A percentile compares a stretch with the other conserved stretches of the same genome.
These are phyloP conservation scores for Eurois occulta DNA, from an alignment of 2,888 invertebrate species.

Conservation along the genomic window DNA sequence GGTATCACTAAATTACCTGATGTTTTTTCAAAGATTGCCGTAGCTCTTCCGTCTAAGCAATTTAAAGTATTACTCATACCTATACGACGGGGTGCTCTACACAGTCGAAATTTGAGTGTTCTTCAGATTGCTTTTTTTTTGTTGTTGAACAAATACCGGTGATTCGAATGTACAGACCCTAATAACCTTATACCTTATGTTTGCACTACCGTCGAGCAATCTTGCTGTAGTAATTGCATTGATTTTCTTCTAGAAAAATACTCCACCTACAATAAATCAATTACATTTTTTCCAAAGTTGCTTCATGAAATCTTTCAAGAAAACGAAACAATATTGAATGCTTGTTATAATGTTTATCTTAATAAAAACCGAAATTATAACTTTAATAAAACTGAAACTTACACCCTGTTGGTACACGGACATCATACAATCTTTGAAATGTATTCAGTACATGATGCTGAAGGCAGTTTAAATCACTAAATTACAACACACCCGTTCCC, in stretches of 20 bases:
- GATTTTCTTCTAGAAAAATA: background rate
- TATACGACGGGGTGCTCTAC: background rate
- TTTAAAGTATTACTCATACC: background rate
- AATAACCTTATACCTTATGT: background rate
- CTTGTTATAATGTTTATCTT: background rate
- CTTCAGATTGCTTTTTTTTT: background rate
- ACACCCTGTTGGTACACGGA: too few species aligned
- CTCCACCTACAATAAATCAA: background rate
- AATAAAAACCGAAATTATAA: background rate
- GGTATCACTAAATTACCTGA: conserved; percentile 1
- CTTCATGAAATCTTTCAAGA: background rate
- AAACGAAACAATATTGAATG: background rate
- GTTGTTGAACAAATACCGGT: background rate
- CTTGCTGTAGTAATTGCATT: background rate
- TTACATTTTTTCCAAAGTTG: background rate
- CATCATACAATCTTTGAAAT: background rate
- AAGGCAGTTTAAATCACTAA: background rate
- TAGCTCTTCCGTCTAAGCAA: conserved; percentile 2
- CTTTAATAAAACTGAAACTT: too few species aligned
- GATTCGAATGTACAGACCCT: background rate
- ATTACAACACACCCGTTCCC: background rate
- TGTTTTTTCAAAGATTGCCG: background rate
- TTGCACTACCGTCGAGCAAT: background rate
- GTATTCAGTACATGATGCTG: background rate
- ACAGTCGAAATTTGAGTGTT: background rate